Conservation (phyloP, 2,113 vertebrate genomes). For the Casuarius casuarius region DNA sequence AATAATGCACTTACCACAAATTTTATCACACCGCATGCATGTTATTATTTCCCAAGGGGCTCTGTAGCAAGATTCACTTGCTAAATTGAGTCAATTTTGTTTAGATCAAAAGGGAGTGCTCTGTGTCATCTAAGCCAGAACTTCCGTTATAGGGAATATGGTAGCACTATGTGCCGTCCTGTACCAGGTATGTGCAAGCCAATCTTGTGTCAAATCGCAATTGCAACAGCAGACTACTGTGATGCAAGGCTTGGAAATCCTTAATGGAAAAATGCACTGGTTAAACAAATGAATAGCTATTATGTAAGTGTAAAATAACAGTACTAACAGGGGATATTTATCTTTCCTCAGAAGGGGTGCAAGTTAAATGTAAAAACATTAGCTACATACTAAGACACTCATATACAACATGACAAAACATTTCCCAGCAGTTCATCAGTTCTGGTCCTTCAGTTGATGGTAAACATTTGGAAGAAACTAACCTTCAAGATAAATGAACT, state of each 20-base stretch:
- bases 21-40: neutral
- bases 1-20: slow-evolving; percentile 6
- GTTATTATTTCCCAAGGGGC: slow-evolving; percentile 7
- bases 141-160: neutral
- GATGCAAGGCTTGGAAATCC: slow-evolving; percentile 5
- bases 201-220: neutral
- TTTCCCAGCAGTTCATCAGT: slow-evolving; percentile 36
- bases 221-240: neutral
- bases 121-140: neutral
- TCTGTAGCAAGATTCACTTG: slow-evolving; percentile 29
- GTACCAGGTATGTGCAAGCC: neutral
- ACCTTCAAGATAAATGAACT: slow-evolving; percentile 42
- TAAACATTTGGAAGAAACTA: slow-evolving; percentile 56
- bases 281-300: neutral
- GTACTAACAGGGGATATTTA: neutral
- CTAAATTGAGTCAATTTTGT: slow-evolving; percentile 24
- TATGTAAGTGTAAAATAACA: slow-evolving; percentile 7
- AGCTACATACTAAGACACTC: slow-evolving; percentile 8
- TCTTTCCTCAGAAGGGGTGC: slow-evolving; percentile 13
- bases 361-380: slow-evolving; percentile 45
- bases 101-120: slow-evolving; percentile 3
- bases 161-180: neutral
- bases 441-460: slow-evolving; percentile 46
- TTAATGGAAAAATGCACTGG: slow-evolving; percentile 26
- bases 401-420: slow-evolving; percentile 35